Conservation (phyloP, 1,140 invertebrate genomes). For the Pollicipes pollicipes region DNA sequence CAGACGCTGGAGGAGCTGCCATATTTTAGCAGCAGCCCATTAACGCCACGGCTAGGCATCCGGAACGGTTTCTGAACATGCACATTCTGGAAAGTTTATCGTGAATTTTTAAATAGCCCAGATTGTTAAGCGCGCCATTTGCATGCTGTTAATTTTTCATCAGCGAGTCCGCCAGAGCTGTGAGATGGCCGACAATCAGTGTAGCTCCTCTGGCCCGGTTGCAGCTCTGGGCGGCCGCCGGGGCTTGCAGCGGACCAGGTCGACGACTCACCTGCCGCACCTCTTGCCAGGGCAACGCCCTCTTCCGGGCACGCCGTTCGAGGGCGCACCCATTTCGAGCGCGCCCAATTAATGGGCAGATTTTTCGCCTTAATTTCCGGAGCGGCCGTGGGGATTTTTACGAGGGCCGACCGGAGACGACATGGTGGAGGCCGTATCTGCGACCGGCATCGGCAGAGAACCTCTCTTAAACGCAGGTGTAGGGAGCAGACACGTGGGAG, state of each 20-base stretch:
- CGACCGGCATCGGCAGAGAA: too few relatives aligned
- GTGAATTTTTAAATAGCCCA: background rate
- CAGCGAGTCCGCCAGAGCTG: background rate
- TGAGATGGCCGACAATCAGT: background rate
- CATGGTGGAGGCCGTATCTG: too few relatives aligned
- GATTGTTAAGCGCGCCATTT: background rate
- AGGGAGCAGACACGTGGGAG: too few relatives aligned
- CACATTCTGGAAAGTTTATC: background rate
- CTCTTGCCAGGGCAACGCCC: background rate
- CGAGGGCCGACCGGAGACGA: background rate
- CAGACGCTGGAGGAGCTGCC: background rate
- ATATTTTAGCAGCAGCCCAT: background rate
- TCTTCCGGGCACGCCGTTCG: background rate
- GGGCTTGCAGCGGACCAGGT: too few relatives aligned
- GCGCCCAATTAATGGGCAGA: background rate
- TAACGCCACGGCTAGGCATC: background rate
- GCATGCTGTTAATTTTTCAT: slow-evolving; percentile 1
- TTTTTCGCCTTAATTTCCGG: background rate
- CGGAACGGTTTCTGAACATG: background rate
- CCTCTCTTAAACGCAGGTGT: too few relatives aligned
- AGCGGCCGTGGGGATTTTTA: background rate
- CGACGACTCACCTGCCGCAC: background rate
- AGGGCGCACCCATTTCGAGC: background rate
- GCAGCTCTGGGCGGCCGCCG: too few relatives aligned
- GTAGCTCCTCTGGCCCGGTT: background rate